These are phyloP conservation scores for Coracias cyanogaster DNA, from an alignment of 2,797 vertebrate genomes.

Conservation along the genomic window DNA sequence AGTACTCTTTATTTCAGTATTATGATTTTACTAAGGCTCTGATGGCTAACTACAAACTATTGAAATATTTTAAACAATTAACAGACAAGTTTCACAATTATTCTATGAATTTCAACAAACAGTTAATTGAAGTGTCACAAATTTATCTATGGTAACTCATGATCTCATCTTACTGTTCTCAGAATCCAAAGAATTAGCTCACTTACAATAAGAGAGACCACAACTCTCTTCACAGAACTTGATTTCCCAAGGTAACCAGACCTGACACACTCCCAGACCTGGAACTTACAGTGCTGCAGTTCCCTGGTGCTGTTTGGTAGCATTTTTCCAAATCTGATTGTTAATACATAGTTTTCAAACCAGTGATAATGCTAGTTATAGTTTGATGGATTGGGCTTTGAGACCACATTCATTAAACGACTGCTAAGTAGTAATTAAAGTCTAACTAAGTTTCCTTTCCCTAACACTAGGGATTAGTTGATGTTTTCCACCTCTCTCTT, in stretches of 20 bases:
- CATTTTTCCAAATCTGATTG: not conserved
- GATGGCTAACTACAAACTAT: not conserved
- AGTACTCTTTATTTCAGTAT: not conserved
- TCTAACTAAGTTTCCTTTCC: slow-evolving; percentile 13
- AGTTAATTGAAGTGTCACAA: not conserved
- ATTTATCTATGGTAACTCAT: not conserved
- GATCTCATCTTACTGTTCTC: not conserved
- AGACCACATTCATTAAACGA: slow-evolving; percentile 40
- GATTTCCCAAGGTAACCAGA: not conserved
- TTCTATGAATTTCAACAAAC: not conserved
- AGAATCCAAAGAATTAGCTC: not conserved
- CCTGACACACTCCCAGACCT: not conserved
- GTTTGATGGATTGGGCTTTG: slow-evolving; percentile 43
- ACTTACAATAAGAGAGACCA: not conserved
- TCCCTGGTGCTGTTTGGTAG: not conserved
- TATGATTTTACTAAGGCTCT: not conserved
- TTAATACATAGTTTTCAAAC: not conserved
- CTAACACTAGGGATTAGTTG: not conserved
- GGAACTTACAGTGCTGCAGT: accelerated
- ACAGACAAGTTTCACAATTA: not conserved
- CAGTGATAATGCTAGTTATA: not conserved
- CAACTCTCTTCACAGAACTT: not conserved
- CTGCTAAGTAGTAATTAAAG: slow-evolving; percentile 43
- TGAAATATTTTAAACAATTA: not conserved
- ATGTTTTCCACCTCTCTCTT: not conserved